Base-by-base conservation (phyloP, 2,113 vertebrate genomes). In the Ciconia stormi region DNA sequence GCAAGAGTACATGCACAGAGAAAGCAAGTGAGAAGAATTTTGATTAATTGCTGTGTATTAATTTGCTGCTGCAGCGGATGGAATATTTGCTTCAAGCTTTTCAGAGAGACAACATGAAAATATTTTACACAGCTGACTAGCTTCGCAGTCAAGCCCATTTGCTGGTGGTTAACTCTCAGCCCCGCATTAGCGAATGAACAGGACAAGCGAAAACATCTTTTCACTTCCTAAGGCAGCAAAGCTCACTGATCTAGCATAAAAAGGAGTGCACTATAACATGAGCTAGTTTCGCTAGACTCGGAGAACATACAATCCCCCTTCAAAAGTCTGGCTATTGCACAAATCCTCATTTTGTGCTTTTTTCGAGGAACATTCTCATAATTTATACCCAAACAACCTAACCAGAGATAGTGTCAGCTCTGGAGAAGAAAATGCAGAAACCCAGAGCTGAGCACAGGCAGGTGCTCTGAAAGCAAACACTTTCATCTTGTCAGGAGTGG, bases 1-100 rank as follows among this genome's bases (percentile, higher is more conserved):
- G 58, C 89, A 56, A 67, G 52, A 67, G 65, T 20, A 93, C 23
- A 25, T 7, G 70, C 78, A 50, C 61, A 62, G 74, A 49, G 77
- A 91, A 91, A 80, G 78, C 36, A 50, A 91, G 71, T 73, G 78
- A 84, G 82, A 80, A 82, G 91, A 80, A 91, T 96, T 76, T 55
- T 97, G 93, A 95, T 97, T 94, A 95, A 96, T 94, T 97, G 82
- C 32, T 59, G 40, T 46, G 73, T 77, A 93, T 91, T 94, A 79
- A 90, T 89, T 94, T 96, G 62, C 77, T 3, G 3, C 77, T 71
- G 67, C 63, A 62, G 84, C 1, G n/a, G 73, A 61, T 47, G 29
- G 87, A 80, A 85, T 85, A 70, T 85, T 94, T 87, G 62, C 91
- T 96, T 85, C 11, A 3, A 94, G 91, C 83, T 93, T 93, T 93